Percentiles rank a stretch among this genome's conserved stretches.
These are phyloP conservation scores for Gambusia yucatana DNA, from an alignment of 2,797 vertebrate species.

Conservation along the genomic window DNA sequence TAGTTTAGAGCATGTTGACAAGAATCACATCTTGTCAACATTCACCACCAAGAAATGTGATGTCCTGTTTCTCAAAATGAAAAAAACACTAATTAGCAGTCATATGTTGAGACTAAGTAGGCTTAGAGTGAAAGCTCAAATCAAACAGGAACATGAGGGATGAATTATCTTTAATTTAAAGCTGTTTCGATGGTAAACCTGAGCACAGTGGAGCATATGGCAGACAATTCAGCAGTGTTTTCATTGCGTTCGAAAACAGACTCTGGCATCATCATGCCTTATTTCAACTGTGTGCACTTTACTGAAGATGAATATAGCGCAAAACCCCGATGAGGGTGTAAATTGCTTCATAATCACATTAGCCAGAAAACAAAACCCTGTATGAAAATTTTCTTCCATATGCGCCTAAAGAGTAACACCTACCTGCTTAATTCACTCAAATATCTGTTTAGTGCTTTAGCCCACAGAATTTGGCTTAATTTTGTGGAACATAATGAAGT, in stretches of 20 bases:
- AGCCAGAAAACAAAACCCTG: constrained; percentile 57
- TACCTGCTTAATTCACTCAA: constrained; percentile 53
- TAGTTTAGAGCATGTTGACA: constrained; percentile 21
- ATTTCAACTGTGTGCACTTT: constrained; percentile 75
- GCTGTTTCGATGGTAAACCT: constrained; percentile 62
- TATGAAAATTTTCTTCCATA: constrained; percentile 49
- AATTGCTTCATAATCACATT: constrained; percentile 68
- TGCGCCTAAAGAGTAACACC: constrained; percentile 49
- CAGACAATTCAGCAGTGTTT: constrained; percentile 67
- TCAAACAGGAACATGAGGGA: constrained; percentile 63
- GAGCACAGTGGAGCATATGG: constrained; percentile 75
- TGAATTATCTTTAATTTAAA: constrained; percentile 60
- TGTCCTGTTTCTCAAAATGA: constrained; percentile 37
- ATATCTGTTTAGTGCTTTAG: constrained; percentile 33
- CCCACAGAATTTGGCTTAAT: constrained; percentile 33
- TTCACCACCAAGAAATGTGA: constrained; percentile 38
- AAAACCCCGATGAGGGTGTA: constrained; percentile 64
- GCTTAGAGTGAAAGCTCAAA: constrained; percentile 54
- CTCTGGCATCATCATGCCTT: constrained; percentile 66
- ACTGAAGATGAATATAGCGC: constrained; percentile 64
- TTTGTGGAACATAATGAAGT: constrained; percentile 25
- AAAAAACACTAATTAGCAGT: constrained; percentile 56
- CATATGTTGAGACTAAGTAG: constrained; percentile 64
- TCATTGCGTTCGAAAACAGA: constrained; percentile 73
- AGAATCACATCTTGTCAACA: constrained; percentile 26